Percentiles rank a stretch among this genome's conserved stretches.
Conservation (phyloP, 2,113 vertebrate genomes). For the Urocitellus parryii region DNA sequence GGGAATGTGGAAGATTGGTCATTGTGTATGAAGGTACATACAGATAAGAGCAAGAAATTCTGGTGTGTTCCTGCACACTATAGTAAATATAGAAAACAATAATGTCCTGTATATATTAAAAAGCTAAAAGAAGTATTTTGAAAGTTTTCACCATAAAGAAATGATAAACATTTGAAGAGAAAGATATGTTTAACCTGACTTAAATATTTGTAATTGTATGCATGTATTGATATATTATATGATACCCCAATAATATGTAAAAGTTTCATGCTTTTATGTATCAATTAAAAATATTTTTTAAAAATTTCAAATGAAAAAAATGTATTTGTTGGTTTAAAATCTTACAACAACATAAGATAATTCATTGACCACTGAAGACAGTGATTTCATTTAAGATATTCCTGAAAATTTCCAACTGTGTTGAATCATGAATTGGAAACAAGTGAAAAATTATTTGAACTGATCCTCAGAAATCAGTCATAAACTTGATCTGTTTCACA, state of each 20-base stretch:
- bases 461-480: background rate
- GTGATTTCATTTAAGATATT: background rate
- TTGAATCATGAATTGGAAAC: background rate
- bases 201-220: background rate
- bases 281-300: background rate
- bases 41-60: background rate
- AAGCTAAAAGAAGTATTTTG: background rate
- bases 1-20: no score
- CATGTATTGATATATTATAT: no score
- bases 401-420: background rate
- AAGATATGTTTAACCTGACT: background rate
- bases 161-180: no score
- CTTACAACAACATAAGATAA: background rate
- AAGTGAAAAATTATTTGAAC: background rate
- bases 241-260: background rate
- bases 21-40: no score
- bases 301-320: background rate
- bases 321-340: background rate
- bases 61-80: background rate
- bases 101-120: background rate
- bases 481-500: background rate
- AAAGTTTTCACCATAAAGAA: no score
- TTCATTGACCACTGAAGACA: background rate
- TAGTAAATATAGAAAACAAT: background rate
- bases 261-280: no score